phyloP scores from a whole-genome alignment of 2,888 invertebrate genomes.

The Mesopsocus fuscifrons region DNA sequence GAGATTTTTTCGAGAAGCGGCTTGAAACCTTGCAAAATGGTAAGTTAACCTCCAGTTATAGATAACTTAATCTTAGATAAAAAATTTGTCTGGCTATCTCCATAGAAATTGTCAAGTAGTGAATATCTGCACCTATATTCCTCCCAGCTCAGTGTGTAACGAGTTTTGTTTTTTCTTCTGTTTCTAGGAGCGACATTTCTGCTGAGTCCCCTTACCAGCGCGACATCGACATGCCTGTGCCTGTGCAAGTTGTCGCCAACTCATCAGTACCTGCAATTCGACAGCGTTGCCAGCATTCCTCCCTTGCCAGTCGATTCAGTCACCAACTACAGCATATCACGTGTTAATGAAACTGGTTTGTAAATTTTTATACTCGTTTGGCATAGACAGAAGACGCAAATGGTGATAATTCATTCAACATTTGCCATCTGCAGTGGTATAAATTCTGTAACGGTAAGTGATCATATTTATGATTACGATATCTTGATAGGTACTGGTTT shows the following conservation, averaged over 20 bases:
- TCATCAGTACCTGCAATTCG: conserved; percentile 6
- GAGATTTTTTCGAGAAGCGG: conserved; percentile 28
- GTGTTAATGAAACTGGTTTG: background rate
- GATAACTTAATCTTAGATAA: too few species aligned
- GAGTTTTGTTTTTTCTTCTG: conserved; percentile 3
- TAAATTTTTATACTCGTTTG: too few species aligned
- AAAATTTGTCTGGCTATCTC: too few species aligned
- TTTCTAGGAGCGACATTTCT: conserved; percentile 16
- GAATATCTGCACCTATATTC: conserved; percentile 1
- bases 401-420: too few species aligned
- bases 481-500: too few species aligned
- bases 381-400: too few species aligned
- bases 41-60: conserved; percentile 16
- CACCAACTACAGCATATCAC: background rate
- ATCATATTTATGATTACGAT: too few species aligned
- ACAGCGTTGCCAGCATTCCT: conserved; percentile 4
- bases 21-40: conserved; percentile 26
- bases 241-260: background rate
- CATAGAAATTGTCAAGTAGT: background rate
- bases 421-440: too few species aligned
- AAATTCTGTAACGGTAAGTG: too few species aligned
- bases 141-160: background rate
- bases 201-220: conserved; percentile 10
- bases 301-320: conserved; percentile 6
- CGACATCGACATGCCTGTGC: conserved; percentile 2